These are phyloP conservation scores for Astropecten irregularis DNA, from an alignment of 53 echinoderm and acorn worm genomes.

Conservation along the genomic window DNA sequence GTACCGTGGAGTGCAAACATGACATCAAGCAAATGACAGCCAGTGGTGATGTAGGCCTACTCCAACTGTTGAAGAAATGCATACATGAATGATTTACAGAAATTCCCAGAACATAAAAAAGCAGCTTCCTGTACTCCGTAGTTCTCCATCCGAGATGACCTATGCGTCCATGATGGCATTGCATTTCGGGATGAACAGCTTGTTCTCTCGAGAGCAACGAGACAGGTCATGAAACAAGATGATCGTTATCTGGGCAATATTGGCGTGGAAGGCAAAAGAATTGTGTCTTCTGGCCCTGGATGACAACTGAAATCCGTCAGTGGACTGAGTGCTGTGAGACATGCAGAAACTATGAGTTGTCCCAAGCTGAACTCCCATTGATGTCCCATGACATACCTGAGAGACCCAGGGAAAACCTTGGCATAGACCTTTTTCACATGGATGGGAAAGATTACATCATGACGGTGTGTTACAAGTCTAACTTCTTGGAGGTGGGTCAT, in stretches of 20 bases:
- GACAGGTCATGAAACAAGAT: conserved; percentile 32
- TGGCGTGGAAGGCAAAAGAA: conserved; percentile 60
- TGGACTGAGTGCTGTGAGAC: conserved; percentile 56
- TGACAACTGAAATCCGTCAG: conserved; percentile 35
- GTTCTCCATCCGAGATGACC: no score
- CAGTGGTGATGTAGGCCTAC: no score
- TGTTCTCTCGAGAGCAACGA: conserved; percentile 48
- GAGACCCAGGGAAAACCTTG: conserved; percentile 67
- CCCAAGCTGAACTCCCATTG: no score
- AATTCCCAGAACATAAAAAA: conserved; percentile 55
- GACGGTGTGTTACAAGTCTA: conserved; percentile 63
- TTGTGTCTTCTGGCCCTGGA: conserved; percentile 54
- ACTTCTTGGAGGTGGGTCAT: no score
- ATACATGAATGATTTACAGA: no score
- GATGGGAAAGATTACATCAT: conserved; percentile 38
- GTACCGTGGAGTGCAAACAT: no score
- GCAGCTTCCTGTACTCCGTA: conserved; percentile 32
- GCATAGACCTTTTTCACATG: conserved; percentile 52
- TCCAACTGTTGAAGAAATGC: conserved; percentile 13
- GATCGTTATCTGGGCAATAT: conserved; percentile 51
- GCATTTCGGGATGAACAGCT: conserved; percentile 56
- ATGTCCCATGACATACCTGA: no score
- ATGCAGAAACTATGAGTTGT: conserved; percentile 26
- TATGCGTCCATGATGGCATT: conserved; percentile 34
- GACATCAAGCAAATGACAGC: no score